These are phyloP conservation scores for Danio rerio DNA, from an alignment of 2,113 vertebrate genomes.

Conservation along the genomic window DNA sequence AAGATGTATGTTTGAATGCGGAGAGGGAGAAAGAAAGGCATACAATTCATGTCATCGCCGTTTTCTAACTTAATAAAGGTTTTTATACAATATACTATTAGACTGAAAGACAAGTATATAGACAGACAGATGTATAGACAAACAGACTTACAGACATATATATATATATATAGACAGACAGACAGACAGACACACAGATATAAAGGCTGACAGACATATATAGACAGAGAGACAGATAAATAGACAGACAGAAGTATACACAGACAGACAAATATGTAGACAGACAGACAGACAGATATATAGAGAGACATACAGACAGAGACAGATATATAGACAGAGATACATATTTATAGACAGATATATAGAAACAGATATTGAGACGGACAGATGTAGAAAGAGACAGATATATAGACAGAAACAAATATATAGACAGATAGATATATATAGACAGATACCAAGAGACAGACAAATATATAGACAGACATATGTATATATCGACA, in stretches of 20 bases:
- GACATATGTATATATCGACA: neutral
- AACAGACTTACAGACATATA: neutral
- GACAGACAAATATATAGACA: accelerated
- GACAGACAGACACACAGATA: neutral
- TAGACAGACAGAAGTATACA: neutral
- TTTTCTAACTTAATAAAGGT: too few relatives aligned
- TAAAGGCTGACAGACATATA: neutral
- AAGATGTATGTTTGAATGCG: neutral
- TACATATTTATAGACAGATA: neutral
- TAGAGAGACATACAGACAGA: neutral
- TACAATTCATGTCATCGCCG: too few relatives aligned
- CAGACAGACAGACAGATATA: neutral
- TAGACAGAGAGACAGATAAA: neutral
- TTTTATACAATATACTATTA: neutral
- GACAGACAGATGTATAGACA: neutral
- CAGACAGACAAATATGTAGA: neutral
- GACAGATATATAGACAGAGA: neutral
- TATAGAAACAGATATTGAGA: neutral
- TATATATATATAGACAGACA: neutral
- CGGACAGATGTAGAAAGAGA: neutral
- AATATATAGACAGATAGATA: neutral
- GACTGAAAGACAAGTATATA: neutral
- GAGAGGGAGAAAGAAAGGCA: neutral
- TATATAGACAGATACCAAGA: neutral
- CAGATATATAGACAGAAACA: neutral